Percentiles rank a stretch among this genome's conserved stretches.
phyloP scores from a whole-genome alignment of 2,888 invertebrate genomes.

The Caenorhabditis sp. region DNA sequence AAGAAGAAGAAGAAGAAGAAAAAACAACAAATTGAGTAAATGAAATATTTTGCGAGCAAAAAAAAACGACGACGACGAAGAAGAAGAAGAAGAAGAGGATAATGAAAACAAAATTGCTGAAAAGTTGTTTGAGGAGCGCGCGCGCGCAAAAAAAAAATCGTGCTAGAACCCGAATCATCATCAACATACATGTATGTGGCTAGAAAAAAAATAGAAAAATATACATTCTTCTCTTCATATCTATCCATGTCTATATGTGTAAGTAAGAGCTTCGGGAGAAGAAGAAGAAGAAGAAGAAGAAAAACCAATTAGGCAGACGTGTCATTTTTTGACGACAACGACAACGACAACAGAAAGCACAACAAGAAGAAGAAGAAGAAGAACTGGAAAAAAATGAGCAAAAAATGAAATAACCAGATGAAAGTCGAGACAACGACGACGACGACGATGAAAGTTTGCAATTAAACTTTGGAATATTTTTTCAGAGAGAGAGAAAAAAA shows the following conservation, averaged over 20 bases:
- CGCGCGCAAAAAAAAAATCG: not conserved
- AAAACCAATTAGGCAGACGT: slow-evolving; percentile 39
- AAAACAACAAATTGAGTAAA: not conserved
- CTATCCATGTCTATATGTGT: slow-evolving; percentile 1
- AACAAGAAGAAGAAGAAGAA: slow-evolving; percentile 5
- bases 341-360: not conserved
- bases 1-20: not conserved
- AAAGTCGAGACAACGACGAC: not conserved
- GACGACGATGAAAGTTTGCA: not conserved
- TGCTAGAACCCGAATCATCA: not conserved
- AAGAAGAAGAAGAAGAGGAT: not conserved
- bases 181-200: not conserved
- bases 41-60: not conserved
- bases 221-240: slow-evolving; percentile 1
- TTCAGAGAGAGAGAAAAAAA: not conserved
- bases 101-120: not conserved
- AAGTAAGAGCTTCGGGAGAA: slow-evolving; percentile 6
- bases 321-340: slow-evolving; percentile 17
- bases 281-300: slow-evolving; percentile 9
- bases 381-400: not conserved
- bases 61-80: not conserved
- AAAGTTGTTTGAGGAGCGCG: not conserved
- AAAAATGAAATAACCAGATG: too few relatives aligned
- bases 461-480: not conserved
- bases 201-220: too few relatives aligned